These are phyloP conservation scores for Aurelia sp. DNA, from an alignment of 30 jellyfish, hydroid and myxozoan species.

Conservation along the genomic window DNA sequence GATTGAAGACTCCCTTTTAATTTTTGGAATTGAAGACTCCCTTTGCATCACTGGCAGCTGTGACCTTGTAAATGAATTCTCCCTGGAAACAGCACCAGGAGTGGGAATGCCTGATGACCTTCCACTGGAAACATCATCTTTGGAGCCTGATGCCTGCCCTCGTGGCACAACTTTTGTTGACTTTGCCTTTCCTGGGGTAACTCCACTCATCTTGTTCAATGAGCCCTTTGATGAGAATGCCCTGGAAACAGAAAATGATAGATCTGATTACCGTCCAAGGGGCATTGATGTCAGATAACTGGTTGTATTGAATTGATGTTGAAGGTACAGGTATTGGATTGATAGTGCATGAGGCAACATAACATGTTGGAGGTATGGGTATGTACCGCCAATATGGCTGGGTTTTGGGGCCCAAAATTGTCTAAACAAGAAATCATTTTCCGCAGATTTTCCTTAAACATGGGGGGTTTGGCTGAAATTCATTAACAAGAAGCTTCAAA, in stretches of 20 bases:
- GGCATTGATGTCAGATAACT: background rate
- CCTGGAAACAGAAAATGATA: conserved; percentile 9
- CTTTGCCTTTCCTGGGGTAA: conserved; percentile 63
- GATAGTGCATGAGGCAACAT: no score
- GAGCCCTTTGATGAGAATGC: conserved; percentile 89
- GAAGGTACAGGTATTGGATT: no score
- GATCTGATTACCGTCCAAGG: no score
- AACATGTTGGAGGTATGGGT: no score
- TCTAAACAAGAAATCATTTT: no score
- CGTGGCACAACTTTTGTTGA: conserved; percentile 56
- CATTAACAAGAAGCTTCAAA: no score
- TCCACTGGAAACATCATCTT: conserved; percentile 39
- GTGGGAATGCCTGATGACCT: conserved; percentile 71
- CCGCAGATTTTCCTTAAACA: no score
- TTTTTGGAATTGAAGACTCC: conserved; percentile 87
- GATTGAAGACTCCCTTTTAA: conserved; percentile 78
- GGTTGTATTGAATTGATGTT: no score
- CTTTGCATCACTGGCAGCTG: conserved; percentile 85
- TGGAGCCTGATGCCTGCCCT: conserved; percentile 42
- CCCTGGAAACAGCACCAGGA: conserved; percentile 84
- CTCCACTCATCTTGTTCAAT: conserved; percentile 78
- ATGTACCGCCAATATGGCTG: no score
- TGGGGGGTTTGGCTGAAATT: no score
- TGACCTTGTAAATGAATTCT: conserved; percentile 83
- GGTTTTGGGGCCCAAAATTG: no score